Percentiles rank a stretch among this genome's conserved stretches.
These are phyloP conservation scores for Spea multiplicata DNA, from an alignment of 2,113 vertebrate genomes.

Conservation along the genomic window DNA sequence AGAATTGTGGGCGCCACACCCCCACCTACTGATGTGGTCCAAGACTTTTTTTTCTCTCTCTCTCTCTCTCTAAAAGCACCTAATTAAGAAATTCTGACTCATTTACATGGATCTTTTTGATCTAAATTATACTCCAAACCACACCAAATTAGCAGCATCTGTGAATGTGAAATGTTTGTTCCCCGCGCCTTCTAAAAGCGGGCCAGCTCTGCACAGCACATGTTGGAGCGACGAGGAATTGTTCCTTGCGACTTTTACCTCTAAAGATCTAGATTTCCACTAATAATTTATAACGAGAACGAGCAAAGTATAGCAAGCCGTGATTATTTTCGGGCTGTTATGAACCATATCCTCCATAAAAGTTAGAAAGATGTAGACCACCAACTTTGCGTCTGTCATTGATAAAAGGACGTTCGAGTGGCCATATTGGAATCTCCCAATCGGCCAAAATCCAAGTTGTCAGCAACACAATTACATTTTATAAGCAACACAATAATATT, in stretches of 20 bases:
- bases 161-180: conserved; percentile 92
- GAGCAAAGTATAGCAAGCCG: conserved; percentile 69
- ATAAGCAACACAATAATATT: neutral
- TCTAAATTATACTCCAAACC: conserved; percentile 99
- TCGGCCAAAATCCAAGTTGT: neutral
- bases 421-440: conserved; percentile 22
- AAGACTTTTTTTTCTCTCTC: conserved; percentile 64
- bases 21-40: conserved; percentile 91
- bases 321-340: conserved; percentile 70
- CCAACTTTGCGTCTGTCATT: conserved; percentile 52
- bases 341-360: conserved; percentile 58
- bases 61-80: conserved; percentile 79
- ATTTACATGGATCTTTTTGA: conserved; percentile 99
- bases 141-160: conserved; percentile 99
- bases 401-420: conserved; percentile 63
- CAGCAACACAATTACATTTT: neutral
- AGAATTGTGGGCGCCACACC: conserved; percentile 81
- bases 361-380: conserved; percentile 39
- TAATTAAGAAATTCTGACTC: conserved; percentile 98
- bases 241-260: conserved; percentile 86
- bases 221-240: conserved; percentile 91
- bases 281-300: conserved; percentile 80
- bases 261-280: conserved; percentile 82
- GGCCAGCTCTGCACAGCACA: conserved; percentile 89
- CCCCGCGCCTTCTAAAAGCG: conserved; percentile 72